Evolutionary conservation across 2,113 vertebrate genomes (phyloP).

Genomic region (Archilochus colubris): DNA sequence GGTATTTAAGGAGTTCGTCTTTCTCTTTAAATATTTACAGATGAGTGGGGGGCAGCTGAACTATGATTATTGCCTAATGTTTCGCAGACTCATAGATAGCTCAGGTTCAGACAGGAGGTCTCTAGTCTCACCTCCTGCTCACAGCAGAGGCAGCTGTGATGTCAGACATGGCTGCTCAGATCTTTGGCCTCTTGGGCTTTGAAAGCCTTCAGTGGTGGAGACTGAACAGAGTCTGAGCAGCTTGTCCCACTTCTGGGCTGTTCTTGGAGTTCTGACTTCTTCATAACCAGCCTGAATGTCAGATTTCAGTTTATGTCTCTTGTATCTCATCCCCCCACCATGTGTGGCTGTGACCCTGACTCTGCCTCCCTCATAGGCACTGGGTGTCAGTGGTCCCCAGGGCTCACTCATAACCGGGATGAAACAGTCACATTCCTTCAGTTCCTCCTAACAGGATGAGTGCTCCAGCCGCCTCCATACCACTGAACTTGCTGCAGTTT

Average conservation of each 20-base stretch:
- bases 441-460: neutral
- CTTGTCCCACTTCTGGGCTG: neutral
- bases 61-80: neutral
- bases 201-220: neutral
- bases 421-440: neutral
- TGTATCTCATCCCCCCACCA: neutral
- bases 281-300: neutral
- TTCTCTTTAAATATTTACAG: neutral
- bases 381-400: neutral
- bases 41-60: neutral
- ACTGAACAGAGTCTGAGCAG: neutral
- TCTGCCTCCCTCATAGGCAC: neutral
- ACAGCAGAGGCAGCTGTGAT: neutral
- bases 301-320: neutral
- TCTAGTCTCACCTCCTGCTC: neutral
- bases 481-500: neutral
- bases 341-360: fast-evolving
- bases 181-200: neutral
- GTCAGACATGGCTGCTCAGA: neutral
- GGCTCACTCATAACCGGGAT: neutral
- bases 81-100: neutral
- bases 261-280: neutral
- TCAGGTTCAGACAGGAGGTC: neutral
- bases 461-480: neutral
- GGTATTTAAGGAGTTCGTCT: neutral